Conservation (phyloP, 2,797 vertebrate genomes). For the Antrozous pallidus region DNA sequence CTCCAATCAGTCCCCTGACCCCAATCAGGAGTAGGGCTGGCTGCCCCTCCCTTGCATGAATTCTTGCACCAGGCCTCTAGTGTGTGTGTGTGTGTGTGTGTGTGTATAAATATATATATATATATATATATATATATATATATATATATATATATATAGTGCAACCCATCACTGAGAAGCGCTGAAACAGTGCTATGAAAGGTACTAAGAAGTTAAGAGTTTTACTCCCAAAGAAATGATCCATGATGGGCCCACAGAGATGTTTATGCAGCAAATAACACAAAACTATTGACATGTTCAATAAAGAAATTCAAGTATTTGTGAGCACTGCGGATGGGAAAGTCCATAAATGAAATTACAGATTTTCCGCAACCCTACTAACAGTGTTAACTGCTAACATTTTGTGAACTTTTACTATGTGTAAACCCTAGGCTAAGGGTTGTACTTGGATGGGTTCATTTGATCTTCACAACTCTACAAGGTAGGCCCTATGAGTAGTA, state of each 20-base stretch:
- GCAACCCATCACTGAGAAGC: background rate
- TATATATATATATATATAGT: background rate
- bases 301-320: background rate
- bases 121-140: too few species aligned
- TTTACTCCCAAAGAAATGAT: constrained; percentile 10
- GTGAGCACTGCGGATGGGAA: background rate
- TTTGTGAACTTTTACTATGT: background rate
- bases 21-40: too few species aligned
- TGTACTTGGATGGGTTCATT: background rate
- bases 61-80: too few species aligned
- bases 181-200: background rate
- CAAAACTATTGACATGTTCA: background rate
- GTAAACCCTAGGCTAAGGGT: background rate
- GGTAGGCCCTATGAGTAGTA: background rate
- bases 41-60: too few species aligned
- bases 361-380: background rate
- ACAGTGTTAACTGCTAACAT: background rate
- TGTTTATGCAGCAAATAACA: background rate
- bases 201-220: background rate
- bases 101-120: too few species aligned
- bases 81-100: too few species aligned
- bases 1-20: too few species aligned
- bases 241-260: background rate
- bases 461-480: background rate
- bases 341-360: background rate